Evolutionary conservation across 1,140 invertebrate genomes (phyloP).

Genomic region (Drosophila hydei): DNA sequence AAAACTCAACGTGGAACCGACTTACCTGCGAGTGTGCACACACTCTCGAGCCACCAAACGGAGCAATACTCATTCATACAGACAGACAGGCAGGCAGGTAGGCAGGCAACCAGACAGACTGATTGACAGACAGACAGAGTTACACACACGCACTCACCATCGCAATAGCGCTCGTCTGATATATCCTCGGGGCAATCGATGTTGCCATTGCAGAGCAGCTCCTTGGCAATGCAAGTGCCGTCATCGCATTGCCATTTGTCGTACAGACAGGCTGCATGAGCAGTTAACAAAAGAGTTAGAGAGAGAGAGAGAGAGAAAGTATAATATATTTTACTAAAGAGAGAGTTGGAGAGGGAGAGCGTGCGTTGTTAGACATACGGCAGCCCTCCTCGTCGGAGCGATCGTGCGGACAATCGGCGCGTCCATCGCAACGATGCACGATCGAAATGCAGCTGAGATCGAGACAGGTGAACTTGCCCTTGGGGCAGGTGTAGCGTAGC

Average conservation of each 20-base stretch:
- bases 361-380: slow-evolving; percentile 84
- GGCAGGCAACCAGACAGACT: slow-evolving; percentile 18
- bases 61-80: background rate
- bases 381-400: slow-evolving; percentile 85
- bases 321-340: background rate
- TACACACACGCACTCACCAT: slow-evolving; percentile 84
- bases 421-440: slow-evolving; percentile 85
- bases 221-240: slow-evolving; percentile 87
- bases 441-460: slow-evolving; percentile 89
- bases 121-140: background rate
- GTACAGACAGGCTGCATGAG: slow-evolving; percentile 85
- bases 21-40: slow-evolving; percentile 27
- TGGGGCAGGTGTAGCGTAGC: slow-evolving; percentile 84
- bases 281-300: slow-evolving; percentile 10
- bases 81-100: background rate
- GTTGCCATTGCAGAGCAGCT: slow-evolving; percentile 87
- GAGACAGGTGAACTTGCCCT: slow-evolving; percentile 86
- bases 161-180: slow-evolving; percentile 89
- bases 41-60: background rate
- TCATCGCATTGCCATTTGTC: slow-evolving; percentile 87
- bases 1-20: too few species aligned
- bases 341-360: background rate
- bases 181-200: slow-evolving; percentile 88
- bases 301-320: slow-evolving; percentile 1
- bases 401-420: slow-evolving; percentile 86